These are phyloP conservation scores for Oophaga pumilio DNA, from an alignment of 2,113 vertebrate genomes.

Conservation along the genomic window DNA sequence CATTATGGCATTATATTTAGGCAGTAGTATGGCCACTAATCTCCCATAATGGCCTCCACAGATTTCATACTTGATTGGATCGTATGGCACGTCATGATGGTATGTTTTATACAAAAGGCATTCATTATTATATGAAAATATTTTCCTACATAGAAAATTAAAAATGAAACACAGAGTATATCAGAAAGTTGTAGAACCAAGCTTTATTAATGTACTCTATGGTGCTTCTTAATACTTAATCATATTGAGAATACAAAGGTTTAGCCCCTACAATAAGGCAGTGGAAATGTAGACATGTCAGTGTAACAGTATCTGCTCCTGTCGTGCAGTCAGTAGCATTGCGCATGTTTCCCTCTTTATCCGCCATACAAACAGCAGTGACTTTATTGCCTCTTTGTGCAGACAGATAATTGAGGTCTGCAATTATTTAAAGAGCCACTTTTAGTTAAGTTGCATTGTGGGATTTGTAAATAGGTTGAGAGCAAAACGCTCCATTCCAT, in stretches of 20 bases:
- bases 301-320: neutral
- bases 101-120: too few relatives aligned
- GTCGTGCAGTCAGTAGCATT: neutral
- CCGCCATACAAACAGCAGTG: neutral
- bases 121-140: too few relatives aligned
- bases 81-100: too few relatives aligned
- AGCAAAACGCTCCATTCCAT: neutral
- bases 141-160: too few relatives aligned
- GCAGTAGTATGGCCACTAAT: too few relatives aligned
- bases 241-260: neutral
- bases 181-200: too few relatives aligned
- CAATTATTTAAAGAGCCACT: conserved; percentile 42
- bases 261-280: neutral
- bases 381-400: conserved; percentile 35
- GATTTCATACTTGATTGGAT: too few relatives aligned
- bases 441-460: conserved; percentile 40
- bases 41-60: too few relatives aligned
- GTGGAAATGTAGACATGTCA: neutral
- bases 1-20: too few relatives aligned
- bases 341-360: neutral
- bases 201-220: too few relatives aligned
- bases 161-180: too few relatives aligned
- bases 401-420: conserved; percentile 24
- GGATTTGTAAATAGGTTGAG: conserved; percentile 36
- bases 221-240: too few relatives aligned